phyloP scores from a whole-genome alignment of 2,797 vertebrate genomes.

The Hirundo rustica region DNA sequence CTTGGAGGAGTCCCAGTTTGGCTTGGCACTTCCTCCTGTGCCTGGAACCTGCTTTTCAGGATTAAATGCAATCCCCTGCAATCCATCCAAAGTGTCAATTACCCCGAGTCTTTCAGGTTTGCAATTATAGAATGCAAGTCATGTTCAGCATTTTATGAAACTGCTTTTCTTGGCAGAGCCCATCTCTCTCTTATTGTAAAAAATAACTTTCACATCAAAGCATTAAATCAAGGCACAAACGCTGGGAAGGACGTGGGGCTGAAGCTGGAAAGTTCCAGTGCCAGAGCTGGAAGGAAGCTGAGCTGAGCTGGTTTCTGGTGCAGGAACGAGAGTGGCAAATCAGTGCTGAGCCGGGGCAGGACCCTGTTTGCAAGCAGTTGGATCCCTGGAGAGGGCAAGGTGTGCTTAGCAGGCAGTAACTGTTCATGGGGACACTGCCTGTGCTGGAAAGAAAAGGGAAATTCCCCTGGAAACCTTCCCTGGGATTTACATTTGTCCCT shows the following conservation, averaged over 20 bases:
- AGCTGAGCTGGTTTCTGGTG: slow-evolving; percentile 3
- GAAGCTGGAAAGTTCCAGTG: slow-evolving; percentile 3
- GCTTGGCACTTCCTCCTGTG: slow-evolving; percentile 68
- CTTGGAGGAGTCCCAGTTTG: slow-evolving; percentile 12
- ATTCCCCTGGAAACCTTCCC: neutral
- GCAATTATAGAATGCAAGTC: slow-evolving; percentile 75
- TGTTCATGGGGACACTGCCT: neutral
- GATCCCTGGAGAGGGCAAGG: neutral
- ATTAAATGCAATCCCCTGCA: slow-evolving; percentile 69
- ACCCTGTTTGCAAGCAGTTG: rapidly evolving
- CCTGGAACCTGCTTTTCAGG: slow-evolving; percentile 74
- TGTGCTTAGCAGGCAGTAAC: neutral
- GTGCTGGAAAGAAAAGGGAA: neutral
- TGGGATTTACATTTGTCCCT: neutral
- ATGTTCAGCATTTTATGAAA: slow-evolving; percentile 72
- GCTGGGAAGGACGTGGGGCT: slow-evolving; percentile 10
- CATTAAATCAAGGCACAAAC: slow-evolving; percentile 68
- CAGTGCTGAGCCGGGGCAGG: neutral
- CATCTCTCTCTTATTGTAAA: slow-evolving; percentile 69
- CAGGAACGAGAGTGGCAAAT: slow-evolving; percentile 13
- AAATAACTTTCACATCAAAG: slow-evolving; percentile 74
- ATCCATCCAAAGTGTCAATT: slow-evolving; percentile 74
- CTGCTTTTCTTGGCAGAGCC: slow-evolving; percentile 72
- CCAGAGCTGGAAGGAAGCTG: neutral
- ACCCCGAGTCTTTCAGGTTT: slow-evolving; percentile 71